phyloP scores from a whole-genome alignment of 2,888 invertebrate species.

The Colletes collaris region DNA sequence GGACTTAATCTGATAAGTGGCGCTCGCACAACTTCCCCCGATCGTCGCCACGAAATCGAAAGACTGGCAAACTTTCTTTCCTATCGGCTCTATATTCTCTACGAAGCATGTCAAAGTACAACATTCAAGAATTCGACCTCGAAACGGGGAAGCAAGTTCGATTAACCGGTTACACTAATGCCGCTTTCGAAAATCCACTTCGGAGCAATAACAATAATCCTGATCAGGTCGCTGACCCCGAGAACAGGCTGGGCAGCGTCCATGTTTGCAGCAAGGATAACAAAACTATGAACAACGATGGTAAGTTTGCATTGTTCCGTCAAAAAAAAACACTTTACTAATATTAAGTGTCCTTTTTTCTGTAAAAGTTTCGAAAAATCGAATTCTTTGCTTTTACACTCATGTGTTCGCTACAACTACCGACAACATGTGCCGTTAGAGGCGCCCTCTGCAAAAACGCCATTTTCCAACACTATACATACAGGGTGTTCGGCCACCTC shows the following conservation, averaged over 20 bases:
- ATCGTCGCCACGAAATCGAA: slow-evolving; percentile 15
- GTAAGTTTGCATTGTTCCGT: slow-evolving; percentile 38
- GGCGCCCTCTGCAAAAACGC: too few species aligned
- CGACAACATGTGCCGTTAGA: too few species aligned
- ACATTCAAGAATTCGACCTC: slow-evolving; percentile 74
- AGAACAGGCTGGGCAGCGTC: slow-evolving; percentile 66
- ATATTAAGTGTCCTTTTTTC: too few species aligned
- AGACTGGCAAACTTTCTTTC: slow-evolving; percentile 13
- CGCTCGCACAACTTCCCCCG: slow-evolving; percentile 1
- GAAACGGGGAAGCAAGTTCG: slow-evolving; percentile 75
- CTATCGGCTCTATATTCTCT: slow-evolving; percentile 76
- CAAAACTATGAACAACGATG: slow-evolving; percentile 51
- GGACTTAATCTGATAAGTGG: slow-evolving; percentile 63
- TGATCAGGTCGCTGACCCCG: slow-evolving; percentile 63
- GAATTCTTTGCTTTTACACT: too few species aligned
- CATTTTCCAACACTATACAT: too few species aligned
- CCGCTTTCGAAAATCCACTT: slow-evolving; percentile 67
- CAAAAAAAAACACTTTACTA: too few species aligned
- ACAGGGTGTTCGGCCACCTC: too few species aligned
- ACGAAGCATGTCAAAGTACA: slow-evolving; percentile 85
- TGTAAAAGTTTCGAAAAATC: too few species aligned
- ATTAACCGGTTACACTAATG: slow-evolving; percentile 76
- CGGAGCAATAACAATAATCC: slow-evolving; percentile 62
- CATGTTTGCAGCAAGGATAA: slow-evolving; percentile 54
- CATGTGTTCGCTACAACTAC: too few species aligned